Conservation (phyloP, 2,888 invertebrate species). For the Stenodera caucasica region DNA sequence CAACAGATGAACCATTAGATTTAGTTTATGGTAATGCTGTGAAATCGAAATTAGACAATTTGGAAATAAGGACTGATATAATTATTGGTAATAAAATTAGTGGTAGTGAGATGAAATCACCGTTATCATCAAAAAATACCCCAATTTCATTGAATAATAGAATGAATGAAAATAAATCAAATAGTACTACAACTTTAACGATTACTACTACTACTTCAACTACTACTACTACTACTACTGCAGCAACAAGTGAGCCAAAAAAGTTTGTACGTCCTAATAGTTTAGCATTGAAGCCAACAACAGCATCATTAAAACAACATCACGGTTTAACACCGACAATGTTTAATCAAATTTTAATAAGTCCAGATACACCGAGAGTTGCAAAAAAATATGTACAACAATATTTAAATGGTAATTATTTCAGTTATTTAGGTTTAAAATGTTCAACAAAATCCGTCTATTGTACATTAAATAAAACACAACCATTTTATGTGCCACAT, state of each 20-base stretch:
- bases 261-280: conserved; percentile 83
- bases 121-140: conserved; percentile 22
- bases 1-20: conserved; percentile 51
- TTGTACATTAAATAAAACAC: conserved; percentile 90
- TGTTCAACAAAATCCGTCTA: conserved; percentile 89
- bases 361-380: conserved; percentile 88
- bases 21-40: conserved; percentile 36
- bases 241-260: conserved; percentile 49
- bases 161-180: conserved; percentile 16
- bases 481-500: conserved; percentile 92
- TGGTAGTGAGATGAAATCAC: conserved; percentile 32
- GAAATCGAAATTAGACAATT: conserved; percentile 29
- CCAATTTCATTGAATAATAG: conserved; percentile 14
- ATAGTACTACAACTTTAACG: conserved; percentile 9
- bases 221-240: background rate
- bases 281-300: conserved; percentile 80
- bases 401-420: conserved; percentile 87
- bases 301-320: conserved; percentile 78
- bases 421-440: conserved; percentile 87
- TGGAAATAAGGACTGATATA: conserved; percentile 37
- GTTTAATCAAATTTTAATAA: conserved; percentile 80
- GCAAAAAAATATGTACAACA: conserved; percentile 88
- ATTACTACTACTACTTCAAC: conserved; percentile 8
- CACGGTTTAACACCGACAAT: conserved; percentile 81
- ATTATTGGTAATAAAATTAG: conserved; percentile 21